Evolutionary conservation across 1,140 invertebrate genomes (phyloP).

Genomic region (Anoplolepis gracilipes): DNA sequence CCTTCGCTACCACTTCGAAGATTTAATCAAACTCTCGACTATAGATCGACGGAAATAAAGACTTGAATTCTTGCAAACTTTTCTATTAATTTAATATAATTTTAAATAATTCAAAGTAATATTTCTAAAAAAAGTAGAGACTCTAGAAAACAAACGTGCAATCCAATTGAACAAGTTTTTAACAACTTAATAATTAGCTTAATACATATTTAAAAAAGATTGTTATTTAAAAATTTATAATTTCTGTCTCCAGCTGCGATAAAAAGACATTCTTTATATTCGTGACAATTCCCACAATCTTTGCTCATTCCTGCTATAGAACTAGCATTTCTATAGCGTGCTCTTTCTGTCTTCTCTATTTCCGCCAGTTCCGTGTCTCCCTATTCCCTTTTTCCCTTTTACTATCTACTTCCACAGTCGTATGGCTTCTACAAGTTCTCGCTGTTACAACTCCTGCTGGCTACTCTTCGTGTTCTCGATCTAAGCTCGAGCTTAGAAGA

Average conservation of each 20-base stretch:
- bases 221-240: background rate
- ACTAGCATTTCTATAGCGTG: background rate
- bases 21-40: too few species aligned
- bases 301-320: background rate
- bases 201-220: background rate
- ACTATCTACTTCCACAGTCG: background rate
- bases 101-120: background rate
- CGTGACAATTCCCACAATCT: background rate
- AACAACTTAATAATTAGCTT: background rate
- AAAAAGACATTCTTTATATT: background rate
- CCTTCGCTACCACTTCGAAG: background rate
- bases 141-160: background rate
- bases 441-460: conserved; percentile 30
- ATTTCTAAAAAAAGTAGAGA: background rate
- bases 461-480: conserved; percentile 37
- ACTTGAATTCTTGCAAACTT: background rate
- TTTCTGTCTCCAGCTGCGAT: background rate
- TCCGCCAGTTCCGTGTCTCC: background rate
- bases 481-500: background rate
- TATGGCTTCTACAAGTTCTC: background rate
- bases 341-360: conserved; percentile 7
- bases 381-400: background rate
- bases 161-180: background rate
- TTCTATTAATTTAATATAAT: conserved; percentile 6
- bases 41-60: too few species aligned